These are phyloP conservation scores for Pavo muticus DNA, from an alignment of 2,113 vertebrate genomes.

Conservation along the genomic window DNA sequence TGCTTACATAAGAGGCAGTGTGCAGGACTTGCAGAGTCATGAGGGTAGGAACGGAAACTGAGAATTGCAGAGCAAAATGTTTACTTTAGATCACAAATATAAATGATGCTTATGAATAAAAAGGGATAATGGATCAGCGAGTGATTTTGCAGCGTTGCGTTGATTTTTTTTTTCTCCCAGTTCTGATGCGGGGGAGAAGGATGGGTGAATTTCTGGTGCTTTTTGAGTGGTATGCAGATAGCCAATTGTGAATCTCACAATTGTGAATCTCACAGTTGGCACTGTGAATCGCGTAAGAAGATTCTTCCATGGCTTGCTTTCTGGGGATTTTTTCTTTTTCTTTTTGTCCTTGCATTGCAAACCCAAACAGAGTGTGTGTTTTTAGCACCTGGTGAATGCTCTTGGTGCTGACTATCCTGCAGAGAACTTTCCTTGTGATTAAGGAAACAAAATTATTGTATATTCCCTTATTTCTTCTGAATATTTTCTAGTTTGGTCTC, in stretches of 20 bases:
- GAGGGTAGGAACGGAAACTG: neutral
- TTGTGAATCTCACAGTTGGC: neutral
- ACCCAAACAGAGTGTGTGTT: neutral
- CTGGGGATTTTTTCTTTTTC: neutral
- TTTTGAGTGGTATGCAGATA: neutral
- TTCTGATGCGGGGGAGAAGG: neutral
- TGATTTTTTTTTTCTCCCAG: fast-evolving
- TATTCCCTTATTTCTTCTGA: neutral
- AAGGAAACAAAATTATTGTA: neutral
- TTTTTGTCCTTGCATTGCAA: neutral
- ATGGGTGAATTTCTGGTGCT: neutral
- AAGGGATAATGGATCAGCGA: neutral
- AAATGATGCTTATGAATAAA: neutral
- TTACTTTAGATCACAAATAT: neutral
- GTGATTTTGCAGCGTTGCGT: neutral
- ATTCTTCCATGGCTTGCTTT: neutral
- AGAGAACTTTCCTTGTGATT: neutral
- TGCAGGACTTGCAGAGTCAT: neutral
- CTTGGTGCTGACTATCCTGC: neutral
- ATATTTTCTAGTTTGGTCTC: neutral
- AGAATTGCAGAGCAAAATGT: neutral
- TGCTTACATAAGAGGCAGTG: neutral
- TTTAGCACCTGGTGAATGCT: neutral
- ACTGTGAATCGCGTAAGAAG: too few relatives aligned
- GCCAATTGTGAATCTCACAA: neutral